phyloP scores from a whole-genome alignment of 1,140 invertebrate species.

The Eumeta japonica region DNA sequence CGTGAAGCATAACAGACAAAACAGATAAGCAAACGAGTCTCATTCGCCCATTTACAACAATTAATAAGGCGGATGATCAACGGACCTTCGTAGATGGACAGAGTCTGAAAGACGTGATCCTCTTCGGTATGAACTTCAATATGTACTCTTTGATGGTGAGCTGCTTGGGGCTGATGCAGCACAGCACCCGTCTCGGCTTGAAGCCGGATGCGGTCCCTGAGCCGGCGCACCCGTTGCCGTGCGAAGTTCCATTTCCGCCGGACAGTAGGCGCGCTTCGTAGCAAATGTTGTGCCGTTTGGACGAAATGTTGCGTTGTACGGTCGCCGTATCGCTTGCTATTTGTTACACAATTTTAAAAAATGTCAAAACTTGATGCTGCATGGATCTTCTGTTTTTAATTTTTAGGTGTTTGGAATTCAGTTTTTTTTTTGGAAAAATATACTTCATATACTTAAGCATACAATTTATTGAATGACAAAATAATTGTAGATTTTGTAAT shows the following conservation, averaged over 20 bases:
- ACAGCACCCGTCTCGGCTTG: conserved; percentile 78
- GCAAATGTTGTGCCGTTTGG: conserved; percentile 79
- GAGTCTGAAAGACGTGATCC: conserved; percentile 87
- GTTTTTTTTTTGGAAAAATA: too few species aligned
- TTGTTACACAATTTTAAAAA: too few species aligned
- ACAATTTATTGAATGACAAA: too few species aligned
- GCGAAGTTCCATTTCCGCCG: conserved; percentile 14
- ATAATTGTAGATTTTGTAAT: too few species aligned
- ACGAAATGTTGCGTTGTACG: conserved; percentile 84
- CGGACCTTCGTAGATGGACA: conserved; percentile 87
- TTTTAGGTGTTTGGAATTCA: neutral
- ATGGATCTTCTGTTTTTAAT: too few species aligned
- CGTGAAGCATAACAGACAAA: conserved; percentile 59
- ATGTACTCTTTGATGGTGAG: conserved; percentile 88
- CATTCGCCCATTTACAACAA: neutral
- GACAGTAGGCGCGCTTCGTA: conserved; percentile 82
- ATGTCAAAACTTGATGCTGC: too few species aligned
- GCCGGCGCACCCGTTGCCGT: neutral
- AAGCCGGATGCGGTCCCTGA: conserved; percentile 17
- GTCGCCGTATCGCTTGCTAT: conserved; percentile 79
- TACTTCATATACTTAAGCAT: too few species aligned
- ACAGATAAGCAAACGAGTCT: neutral
- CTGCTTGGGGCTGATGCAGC: conserved; percentile 81
- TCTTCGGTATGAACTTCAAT: conserved; percentile 87
- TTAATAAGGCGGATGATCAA: neutral